phyloP scores from a whole-genome alignment of 1,140 invertebrate species.

The Philotrypesis tridentata region DNA sequence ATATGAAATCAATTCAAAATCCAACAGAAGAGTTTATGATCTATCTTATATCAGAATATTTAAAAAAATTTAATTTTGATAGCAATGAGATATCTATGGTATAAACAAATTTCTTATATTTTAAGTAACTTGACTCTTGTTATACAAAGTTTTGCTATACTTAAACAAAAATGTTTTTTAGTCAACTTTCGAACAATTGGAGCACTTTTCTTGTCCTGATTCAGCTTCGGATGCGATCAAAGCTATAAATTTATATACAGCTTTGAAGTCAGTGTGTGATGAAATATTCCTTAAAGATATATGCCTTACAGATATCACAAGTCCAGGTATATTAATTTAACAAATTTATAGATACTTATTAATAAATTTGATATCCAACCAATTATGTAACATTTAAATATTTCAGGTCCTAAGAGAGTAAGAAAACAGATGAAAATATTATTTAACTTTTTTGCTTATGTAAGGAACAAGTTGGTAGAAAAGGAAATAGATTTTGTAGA shows the following conservation, averaged over 20 bases:
- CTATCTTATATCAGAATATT: constrained; percentile 55
- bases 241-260: constrained; percentile 57
- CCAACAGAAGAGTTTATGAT: constrained; percentile 59
- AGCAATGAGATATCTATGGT: constrained; percentile 50
- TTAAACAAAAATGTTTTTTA: constrained; percentile 42
- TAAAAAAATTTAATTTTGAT: constrained; percentile 55
- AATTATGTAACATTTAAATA: not conserved
- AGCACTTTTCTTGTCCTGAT: constrained; percentile 47
- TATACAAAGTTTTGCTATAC: not conserved
- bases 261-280: constrained; percentile 54
- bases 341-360: not conserved
- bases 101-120: not conserved
- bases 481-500: constrained; percentile 51
- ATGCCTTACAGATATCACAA: constrained; percentile 59
- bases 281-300: constrained; percentile 62
- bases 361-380: not conserved
- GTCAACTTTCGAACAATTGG: constrained; percentile 55
- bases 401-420: constrained; percentile 56
- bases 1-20: constrained; percentile 57
- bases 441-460: constrained; percentile 61
- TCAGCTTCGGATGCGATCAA: constrained; percentile 52
- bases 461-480: constrained; percentile 52
- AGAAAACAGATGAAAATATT: constrained; percentile 57
- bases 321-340: constrained; percentile 52
- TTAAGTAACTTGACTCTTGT: too few species aligned